Evolutionary conservation across 2,797 vertebrate species (phyloP), one percentile per base, ranked within the genome.

Genomic region (Naso thynnoides): DNA sequence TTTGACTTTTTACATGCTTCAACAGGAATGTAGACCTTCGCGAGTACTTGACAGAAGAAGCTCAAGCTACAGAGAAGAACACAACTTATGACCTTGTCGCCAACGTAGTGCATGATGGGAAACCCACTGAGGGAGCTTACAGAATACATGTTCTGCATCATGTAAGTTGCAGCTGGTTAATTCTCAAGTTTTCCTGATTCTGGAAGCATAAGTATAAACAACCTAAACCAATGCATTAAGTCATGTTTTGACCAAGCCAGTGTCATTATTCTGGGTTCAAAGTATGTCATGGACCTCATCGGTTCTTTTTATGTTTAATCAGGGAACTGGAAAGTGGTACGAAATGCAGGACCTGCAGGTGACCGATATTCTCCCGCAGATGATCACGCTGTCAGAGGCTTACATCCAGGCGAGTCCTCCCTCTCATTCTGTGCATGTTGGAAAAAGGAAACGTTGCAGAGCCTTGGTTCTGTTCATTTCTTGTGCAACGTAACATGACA

Each of bases 251-350:
- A 31, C 14, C 0, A 24, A 48, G 31, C 8, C 14, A 39, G 4
- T 38, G 19, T 36, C 58, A 48, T 48, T 6, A 21, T 15, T 33
- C 21, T 61, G 31, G 10, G 0, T 55, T 47, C 2, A 58, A 16
- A 45, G 62, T 19, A 57, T 23, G 45, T 47, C 38, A 10, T 26
- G 39, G 42, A 41, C 24, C 5, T 41, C 29, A 24, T 60, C 24
- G 23, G 36, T 31, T 48, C 29, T 47, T 26, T 36, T 57, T 81
- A 15, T 48, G 31, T 54, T 80, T 73, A 16, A 61, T 72, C 91
- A 99, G 98, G 98, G 98, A 49, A 99, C 98, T 0, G 97, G 98
- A 24, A 99, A 99, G 90, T 99, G 98, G 98, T 99, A 99, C 1
- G 98, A 99, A 87, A 94, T 99, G 87, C 98, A 99, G 76, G 98